Base-by-base conservation (phyloP, 2,113 vertebrate genomes). In the Anser brachyrhynchus region DNA sequence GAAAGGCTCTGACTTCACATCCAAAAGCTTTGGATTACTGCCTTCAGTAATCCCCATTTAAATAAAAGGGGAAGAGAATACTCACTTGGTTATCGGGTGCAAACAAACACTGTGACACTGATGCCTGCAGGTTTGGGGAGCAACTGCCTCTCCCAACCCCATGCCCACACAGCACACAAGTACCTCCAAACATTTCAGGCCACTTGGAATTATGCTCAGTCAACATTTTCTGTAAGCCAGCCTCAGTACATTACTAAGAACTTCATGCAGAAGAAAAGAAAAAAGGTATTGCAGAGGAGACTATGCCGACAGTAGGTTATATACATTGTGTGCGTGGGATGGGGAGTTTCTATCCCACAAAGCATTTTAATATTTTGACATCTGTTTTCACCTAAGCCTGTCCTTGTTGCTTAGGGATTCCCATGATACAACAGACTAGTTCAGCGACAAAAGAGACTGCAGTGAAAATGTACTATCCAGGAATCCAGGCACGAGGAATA, bases 351-450 rank as follows among this genome's bases (percentile, higher is more conserved):
- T 75, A 71, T 28, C 57, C 37, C 46, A 64, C 1, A 1, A 84
- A 23, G 52, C 72, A 83, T 61, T 55, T 66, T 54, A 67, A 16
- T 78, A 76, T 83, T 89, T 90, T 92, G 75, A 73, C 67, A 89
- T 10, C 29, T 66, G 35, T 59, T 93, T 95, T 76, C 29, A 77
- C 51, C 17, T 20, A 57, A 80, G 23, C 28, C n/a, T 83, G 39
- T 57, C 59, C 67, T 62, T 46, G 19, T 46, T 80, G 64, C 35
- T 90, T 89, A 90, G 79, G 49, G 22, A 43, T 69, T 83, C 72
- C 75, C 54, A 51, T 59, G 49, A 78, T 46, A 73, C 43, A 86
- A 52, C 26, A 85, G 67, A 72, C 67, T 76, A 59, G 49, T 46
- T 83, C 22, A 72, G 11, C 43, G 69, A 65, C 58, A 11, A 79